These are phyloP conservation scores for Ips nitidus DNA, from an alignment of 1,140 invertebrate genomes.

Conservation along the genomic window DNA sequence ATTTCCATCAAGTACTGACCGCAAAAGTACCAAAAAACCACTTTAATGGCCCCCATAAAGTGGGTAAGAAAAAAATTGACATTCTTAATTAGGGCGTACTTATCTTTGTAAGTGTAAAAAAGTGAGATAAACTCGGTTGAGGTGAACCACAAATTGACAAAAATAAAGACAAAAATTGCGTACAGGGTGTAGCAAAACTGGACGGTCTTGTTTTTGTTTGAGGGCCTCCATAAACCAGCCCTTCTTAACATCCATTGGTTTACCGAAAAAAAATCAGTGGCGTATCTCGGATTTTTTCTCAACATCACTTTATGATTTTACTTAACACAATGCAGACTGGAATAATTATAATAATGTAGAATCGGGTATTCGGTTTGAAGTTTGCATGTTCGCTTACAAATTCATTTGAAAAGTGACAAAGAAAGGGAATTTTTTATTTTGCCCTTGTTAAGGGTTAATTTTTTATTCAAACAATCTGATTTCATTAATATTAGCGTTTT, in stretches of 20 bases:
- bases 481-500: no score
- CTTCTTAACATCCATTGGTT: conserved; percentile 44
- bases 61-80: conserved; percentile 45
- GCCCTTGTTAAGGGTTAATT: no score
- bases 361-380: not conserved
- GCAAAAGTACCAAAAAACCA: conserved; percentile 44
- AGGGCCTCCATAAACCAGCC: conserved; percentile 44
- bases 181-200: conserved; percentile 41
- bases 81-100: conserved; percentile 45
- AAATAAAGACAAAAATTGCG: conserved; percentile 41
- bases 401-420: no score
- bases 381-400: not conserved
- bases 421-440: no score
- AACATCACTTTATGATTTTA: no score
- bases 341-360: not conserved
- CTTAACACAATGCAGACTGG: no score
- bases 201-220: conserved; percentile 30
- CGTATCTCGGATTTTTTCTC: conserved; percentile 34
- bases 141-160: conserved; percentile 46
- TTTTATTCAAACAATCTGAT: no score
- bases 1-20: conserved; percentile 38
- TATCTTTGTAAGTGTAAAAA: conserved; percentile 40
- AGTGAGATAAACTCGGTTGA: conserved; percentile 43
- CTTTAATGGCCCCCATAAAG: conserved; percentile 46
- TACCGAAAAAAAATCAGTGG: conserved; percentile 39